Conservation (phyloP, 2,797 vertebrate genomes). For the Schizopygopsis malacanthus region DNA sequence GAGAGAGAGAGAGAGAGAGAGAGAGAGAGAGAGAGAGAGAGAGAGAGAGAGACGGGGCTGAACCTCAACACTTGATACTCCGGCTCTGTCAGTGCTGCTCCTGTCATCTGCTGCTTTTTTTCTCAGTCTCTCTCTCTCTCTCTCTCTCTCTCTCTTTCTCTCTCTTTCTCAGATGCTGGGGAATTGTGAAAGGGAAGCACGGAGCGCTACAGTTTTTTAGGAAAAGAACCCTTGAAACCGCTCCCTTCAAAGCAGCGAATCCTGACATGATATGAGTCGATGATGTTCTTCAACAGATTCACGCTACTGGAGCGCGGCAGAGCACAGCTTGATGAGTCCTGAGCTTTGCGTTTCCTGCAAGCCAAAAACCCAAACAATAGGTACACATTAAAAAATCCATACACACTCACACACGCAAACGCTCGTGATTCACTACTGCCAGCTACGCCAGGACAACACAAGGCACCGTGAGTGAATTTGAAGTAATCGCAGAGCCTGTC, state of each 20-base stretch:
- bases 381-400: background rate
- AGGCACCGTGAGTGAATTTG: slow-evolving; percentile 66
- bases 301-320: background rate
- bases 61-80: slow-evolving; percentile 45
- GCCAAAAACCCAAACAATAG: slow-evolving; percentile 22
- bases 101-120: slow-evolving; percentile 44
- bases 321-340: slow-evolving; percentile 19
- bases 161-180: slow-evolving; percentile 32
- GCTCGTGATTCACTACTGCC: slow-evolving; percentile 51
- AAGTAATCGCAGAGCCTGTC: slow-evolving; percentile 71
- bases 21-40: slow-evolving; percentile 27
- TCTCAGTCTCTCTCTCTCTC: background rate
- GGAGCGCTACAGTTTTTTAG: slow-evolving; percentile 33
- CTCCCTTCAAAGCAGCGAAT: slow-evolving; percentile 36
- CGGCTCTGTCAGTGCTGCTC: slow-evolving; percentile 34
- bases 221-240: slow-evolving; percentile 37
- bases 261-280: slow-evolving; percentile 28
- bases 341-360: slow-evolving; percentile 2
- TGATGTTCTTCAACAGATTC: slow-evolving; percentile 29
- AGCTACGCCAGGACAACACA: slow-evolving; percentile 70
- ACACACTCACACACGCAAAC: background rate
- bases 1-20: slow-evolving; percentile 5
- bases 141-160: slow-evolving; percentile 29
- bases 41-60: slow-evolving; percentile 44
- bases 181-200: slow-evolving; percentile 39